Evolutionary conservation across 2,797 vertebrate species (phyloP).

Genomic region (Lemur catta): DNA sequence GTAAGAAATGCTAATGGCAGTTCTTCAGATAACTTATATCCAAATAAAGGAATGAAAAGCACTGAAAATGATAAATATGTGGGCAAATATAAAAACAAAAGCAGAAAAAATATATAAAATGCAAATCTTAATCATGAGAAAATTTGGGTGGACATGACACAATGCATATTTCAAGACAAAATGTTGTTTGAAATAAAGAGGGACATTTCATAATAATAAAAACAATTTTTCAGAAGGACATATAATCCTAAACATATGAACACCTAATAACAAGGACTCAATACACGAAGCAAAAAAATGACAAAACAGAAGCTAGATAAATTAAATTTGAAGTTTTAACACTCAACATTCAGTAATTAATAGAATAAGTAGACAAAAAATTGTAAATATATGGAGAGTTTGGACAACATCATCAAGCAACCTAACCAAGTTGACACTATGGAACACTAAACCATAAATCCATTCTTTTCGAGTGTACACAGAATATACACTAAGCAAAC

Average conservation of each 20-base stretch:
- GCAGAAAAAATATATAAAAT: neutral
- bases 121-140: neutral
- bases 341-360: neutral
- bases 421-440: neutral
- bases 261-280: neutral
- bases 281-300: neutral
- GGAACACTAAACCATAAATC: neutral
- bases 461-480: neutral
- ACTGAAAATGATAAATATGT: neutral
- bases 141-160: neutral
- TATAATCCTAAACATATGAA: neutral
- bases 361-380: neutral
- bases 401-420: neutral
- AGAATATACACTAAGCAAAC: too few relatives aligned
- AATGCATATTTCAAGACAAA: neutral
- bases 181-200: neutral
- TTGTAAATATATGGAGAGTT: neutral
- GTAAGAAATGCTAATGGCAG: neutral
- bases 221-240: neutral
- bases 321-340: neutral
- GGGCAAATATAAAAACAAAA: neutral
- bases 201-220: neutral
- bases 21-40: neutral
- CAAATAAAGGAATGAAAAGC: neutral
- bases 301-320: neutral